Conservation (phyloP, 2,113 vertebrate genomes). For the Tinamus guttatus region DNA sequence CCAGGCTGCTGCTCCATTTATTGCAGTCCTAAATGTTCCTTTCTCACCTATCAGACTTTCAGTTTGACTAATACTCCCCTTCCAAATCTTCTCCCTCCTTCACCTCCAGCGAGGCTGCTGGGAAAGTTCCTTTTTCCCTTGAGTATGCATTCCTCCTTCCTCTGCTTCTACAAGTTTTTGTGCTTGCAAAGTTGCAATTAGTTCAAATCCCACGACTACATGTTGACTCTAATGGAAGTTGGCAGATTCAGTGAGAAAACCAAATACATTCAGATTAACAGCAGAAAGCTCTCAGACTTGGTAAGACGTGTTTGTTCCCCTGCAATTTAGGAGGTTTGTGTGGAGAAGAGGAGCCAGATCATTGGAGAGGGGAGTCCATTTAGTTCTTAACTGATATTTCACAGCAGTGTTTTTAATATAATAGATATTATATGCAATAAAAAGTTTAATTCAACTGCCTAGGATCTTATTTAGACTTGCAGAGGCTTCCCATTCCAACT, state of each 20-base stretch:
- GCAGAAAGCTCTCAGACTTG: not conserved
- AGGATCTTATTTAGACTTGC: not conserved
- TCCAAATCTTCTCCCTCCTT: not conserved
- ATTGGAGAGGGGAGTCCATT: not conserved
- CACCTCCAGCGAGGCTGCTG: not conserved
- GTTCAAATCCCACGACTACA: not conserved
- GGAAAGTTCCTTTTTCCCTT: not conserved
- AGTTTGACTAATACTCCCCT: not conserved
- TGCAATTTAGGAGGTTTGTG: not conserved
- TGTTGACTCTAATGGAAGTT: not conserved
- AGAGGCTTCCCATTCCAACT: not conserved
- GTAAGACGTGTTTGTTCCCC: not conserved
- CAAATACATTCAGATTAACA: constrained; percentile 16
- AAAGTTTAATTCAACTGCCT: not conserved
- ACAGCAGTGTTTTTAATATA: not conserved
- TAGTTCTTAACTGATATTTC: not conserved
- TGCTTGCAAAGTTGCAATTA: not conserved
- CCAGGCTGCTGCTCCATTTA: not conserved
- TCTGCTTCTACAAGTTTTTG: not conserved
- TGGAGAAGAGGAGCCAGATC: not conserved
- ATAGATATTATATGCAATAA: not conserved
- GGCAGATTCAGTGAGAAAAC: constrained; percentile 7
- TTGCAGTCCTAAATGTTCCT: not conserved
- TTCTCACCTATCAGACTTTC: not conserved
- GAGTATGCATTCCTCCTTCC: not conserved